Evolutionary conservation across 2,797 vertebrate genomes (phyloP).

Genomic region (Onychomys arenicola): DNA sequence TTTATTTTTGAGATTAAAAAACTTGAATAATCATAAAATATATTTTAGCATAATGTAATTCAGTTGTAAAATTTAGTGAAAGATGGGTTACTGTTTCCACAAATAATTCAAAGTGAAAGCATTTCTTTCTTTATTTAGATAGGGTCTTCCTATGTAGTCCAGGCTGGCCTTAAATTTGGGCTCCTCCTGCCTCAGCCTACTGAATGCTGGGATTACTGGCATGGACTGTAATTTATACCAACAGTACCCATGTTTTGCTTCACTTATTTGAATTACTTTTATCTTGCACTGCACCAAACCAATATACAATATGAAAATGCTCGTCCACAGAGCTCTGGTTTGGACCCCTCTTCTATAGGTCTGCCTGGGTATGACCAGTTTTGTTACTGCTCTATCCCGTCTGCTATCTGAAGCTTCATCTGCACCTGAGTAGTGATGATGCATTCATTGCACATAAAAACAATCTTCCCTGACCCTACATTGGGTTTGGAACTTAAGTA

Average conservation of each 20-base stretch:
- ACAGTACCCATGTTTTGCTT: not conserved
- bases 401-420: not conserved
- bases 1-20: conserved; percentile 10
- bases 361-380: not conserved
- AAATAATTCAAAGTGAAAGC: not conserved
- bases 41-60: not conserved
- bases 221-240: not conserved
- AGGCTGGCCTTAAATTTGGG: not conserved
- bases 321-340: not conserved
- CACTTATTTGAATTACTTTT: not conserved
- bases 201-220: not conserved
- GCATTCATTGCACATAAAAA: not conserved
- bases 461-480: not conserved
- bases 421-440: not conserved
- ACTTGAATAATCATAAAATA: not conserved
- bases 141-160: not conserved
- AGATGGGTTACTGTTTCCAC: not conserved
- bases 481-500: not conserved
- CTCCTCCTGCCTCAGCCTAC: not conserved
- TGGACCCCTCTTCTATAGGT: not conserved
- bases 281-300: not conserved
- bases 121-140: not conserved
- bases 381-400: not conserved
- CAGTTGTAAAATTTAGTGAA: conserved; percentile 5
- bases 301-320: not conserved